These are phyloP conservation scores for Lepus europaeus DNA, from an alignment of 2,113 vertebrate species.

Conservation along the genomic window DNA sequence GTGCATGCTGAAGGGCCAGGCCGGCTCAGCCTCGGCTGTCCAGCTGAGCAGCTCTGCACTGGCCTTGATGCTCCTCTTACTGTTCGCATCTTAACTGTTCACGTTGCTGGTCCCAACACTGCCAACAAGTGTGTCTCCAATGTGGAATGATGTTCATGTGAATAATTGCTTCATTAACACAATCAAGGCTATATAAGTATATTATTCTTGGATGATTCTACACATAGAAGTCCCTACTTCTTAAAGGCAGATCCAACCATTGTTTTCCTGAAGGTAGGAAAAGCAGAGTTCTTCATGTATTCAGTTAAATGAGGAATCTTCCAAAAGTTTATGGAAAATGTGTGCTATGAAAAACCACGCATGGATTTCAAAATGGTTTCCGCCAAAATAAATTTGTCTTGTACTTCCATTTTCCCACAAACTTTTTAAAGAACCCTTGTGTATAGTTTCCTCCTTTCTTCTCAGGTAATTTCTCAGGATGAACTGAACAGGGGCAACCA, in stretches of 20 bases:
- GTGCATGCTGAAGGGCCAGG: conserved; percentile 89
- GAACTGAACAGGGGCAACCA: background rate
- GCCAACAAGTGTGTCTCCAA: conserved; percentile 53
- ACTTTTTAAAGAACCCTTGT: no score
- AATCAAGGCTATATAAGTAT: conserved; percentile 62
- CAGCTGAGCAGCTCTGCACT: conserved; percentile 52
- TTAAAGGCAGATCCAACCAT: background rate
- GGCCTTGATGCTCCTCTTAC: conserved; percentile 75
- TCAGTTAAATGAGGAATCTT: no score
- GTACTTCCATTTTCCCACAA: no score
- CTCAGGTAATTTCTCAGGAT: background rate
- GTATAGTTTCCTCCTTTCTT: background rate
- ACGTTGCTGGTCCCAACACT: conserved; percentile 28
- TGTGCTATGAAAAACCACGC: no score
- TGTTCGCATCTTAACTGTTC: conserved; percentile 54
- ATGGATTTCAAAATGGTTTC: no score
- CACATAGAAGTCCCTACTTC: conserved; percentile 19
- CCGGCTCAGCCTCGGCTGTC: background rate
- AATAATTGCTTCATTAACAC: conserved; percentile 82
- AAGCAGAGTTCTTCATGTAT: background rate
- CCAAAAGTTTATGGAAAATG: no score
- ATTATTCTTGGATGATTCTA: conserved; percentile 31
- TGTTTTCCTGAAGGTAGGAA: conserved; percentile 6
- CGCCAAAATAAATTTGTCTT: no score
- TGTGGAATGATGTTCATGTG: conserved; percentile 34